phyloP scores from a whole-genome alignment of 1,140 invertebrate species.

The Zaprionus taronus region DNA sequence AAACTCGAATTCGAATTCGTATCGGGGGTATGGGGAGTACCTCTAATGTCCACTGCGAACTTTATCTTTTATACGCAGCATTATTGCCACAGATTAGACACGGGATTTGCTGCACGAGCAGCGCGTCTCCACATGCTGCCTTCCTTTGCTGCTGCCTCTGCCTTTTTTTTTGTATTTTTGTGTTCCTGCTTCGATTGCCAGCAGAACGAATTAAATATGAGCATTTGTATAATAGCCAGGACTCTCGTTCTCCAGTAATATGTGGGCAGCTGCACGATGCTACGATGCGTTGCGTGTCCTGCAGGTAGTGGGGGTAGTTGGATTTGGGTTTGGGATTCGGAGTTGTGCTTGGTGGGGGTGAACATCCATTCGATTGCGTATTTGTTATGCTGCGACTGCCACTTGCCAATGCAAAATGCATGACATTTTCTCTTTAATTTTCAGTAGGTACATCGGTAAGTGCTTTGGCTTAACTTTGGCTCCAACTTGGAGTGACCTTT shows the following conservation, averaged over 20 bases:
- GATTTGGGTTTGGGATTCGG: neutral
- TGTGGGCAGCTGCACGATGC: slow-evolving; percentile 32
- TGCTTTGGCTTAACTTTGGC: slow-evolving; percentile 59
- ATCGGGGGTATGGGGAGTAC: neutral
- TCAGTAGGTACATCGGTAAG: slow-evolving; percentile 69
- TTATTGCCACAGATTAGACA: slow-evolving; percentile 83
- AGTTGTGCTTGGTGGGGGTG: too few species aligned
- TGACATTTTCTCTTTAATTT: slow-evolving; percentile 78
- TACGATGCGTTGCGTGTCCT: neutral
- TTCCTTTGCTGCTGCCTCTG: slow-evolving; percentile 17
- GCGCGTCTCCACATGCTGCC: neutral
- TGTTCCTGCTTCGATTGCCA: slow-evolving; percentile 60
- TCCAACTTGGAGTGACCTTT: neutral
- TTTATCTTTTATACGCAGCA: slow-evolving; percentile 82
- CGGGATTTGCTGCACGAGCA: slow-evolving; percentile 65
- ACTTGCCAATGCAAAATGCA: slow-evolving; percentile 74
- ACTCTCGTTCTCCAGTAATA: slow-evolving; percentile 43
- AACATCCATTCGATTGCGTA: slow-evolving; percentile 28
- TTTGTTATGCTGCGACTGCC: slow-evolving; percentile 49
- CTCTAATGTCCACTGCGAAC: slow-evolving; percentile 71
- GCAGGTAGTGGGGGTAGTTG: neutral
- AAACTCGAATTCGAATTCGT: slow-evolving; percentile 1
- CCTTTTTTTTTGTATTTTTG: slow-evolving; percentile 35
- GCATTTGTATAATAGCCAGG: slow-evolving; percentile 78
- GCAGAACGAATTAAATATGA: slow-evolving; percentile 83